These are phyloP conservation scores for Osmoderma eremita DNA, from an alignment of 2,888 invertebrate genomes.

Conservation along the genomic window DNA sequence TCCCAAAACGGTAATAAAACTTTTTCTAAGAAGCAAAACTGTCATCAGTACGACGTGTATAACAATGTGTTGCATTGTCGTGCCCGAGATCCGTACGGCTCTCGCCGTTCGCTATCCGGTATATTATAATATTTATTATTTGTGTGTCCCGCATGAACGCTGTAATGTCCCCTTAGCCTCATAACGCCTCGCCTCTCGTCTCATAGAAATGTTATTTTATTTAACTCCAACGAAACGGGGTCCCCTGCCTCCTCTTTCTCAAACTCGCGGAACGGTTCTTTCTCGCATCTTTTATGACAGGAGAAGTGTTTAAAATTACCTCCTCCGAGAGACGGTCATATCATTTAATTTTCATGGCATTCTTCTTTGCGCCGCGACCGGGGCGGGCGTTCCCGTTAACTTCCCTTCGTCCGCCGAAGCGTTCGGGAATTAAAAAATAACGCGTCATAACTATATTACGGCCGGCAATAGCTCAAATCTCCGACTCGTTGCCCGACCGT, in stretches of 20 bases:
- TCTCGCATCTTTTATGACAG: constrained; percentile 63
- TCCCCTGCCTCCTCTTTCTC: constrained; percentile 62
- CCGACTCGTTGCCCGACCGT: constrained; percentile 49
- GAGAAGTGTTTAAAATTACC: constrained; percentile 65
- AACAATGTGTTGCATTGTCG: constrained; percentile 64
- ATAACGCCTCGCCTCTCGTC: constrained; percentile 57
- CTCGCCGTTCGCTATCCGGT: constrained; percentile 56
- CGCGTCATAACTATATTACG: constrained; percentile 61
- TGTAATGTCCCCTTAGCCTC: constrained; percentile 60
- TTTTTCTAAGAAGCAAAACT: constrained; percentile 63
- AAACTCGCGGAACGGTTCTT: constrained; percentile 61
- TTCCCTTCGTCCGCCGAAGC: constrained; percentile 40
- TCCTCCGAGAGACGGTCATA: constrained; percentile 61
- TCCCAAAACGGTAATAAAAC: constrained; percentile 62
- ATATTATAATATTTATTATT: constrained; percentile 66
- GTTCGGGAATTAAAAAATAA: constrained; percentile 60
- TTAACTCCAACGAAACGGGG: constrained; percentile 60
- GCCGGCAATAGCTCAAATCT: constrained; percentile 57
- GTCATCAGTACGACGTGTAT: constrained; percentile 62
- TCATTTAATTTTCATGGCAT: constrained; percentile 64
- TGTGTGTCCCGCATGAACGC: constrained; percentile 62
- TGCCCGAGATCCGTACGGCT: constrained; percentile 51
- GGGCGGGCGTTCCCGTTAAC: constrained; percentile 49
- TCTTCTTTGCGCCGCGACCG: constrained; percentile 46
- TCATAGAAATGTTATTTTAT: constrained; percentile 63